Evolutionary conservation across 2,113 vertebrate genomes (phyloP), one percentile per base, ranked within the genome.

Genomic region (Trematocara macrostoma): DNA sequence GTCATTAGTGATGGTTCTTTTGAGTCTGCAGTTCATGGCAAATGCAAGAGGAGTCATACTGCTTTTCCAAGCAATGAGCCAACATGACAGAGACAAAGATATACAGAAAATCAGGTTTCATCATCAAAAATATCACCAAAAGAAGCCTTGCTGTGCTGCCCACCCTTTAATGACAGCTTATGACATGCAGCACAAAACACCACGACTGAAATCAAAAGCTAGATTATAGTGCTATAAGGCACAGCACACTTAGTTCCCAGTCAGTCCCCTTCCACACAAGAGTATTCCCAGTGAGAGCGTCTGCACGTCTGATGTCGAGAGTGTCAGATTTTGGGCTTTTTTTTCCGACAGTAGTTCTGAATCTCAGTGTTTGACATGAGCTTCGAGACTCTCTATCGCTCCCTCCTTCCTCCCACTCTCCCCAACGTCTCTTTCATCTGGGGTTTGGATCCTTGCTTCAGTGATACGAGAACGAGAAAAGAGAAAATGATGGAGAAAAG

Each of bases 301-400:
- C 64, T 82, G 47, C 11, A 61, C 67, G 81, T 86, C 69, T 88
- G 85, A 86, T 88, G 82, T 87, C 57, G 87, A n/a, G 53, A 51
- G 81, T 69, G 86, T 91, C 80, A 87, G 81, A 71, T 76, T 86
- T 88, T 83, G 29, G 34, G 47, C 11, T 42, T 82, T 45, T 84
- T 84, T 56, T 69, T 85, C 76, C 59, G 16, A 87, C 84, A 82
- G 61, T n/a, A 87, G 59, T 82, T 87, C 52, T 71, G 64, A 83
- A 88, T 88, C 79, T 86, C 34, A 57, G 64, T 83, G 84, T 90
- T 85, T 90, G 85, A 94, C 93, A 88, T 11, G 8, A 88, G 87
- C 78, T 85, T 61, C 11, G 84, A 91, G 89, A 85, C 86, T 82
- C 74, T 64, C 52, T 52, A 14, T 64, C 31, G 7, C 57, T 11